phyloP scores from a whole-genome alignment of 2,888 invertebrate species.

The Bombyx huttoni region DNA sequence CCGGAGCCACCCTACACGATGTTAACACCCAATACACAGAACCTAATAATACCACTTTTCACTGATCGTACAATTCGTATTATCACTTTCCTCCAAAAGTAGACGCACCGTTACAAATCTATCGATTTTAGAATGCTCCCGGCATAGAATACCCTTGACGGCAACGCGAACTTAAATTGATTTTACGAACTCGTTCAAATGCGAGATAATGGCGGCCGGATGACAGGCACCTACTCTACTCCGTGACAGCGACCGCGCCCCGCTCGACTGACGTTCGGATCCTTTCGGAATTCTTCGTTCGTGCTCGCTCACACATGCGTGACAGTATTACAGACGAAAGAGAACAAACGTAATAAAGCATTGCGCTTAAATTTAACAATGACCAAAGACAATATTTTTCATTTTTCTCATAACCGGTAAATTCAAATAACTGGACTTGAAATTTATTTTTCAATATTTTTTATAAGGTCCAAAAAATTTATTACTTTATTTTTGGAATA shows the following conservation, averaged over 20 bases:
- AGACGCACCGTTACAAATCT: conserved; percentile 23
- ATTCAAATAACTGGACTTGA: conserved; percentile 1
- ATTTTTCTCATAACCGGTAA: conserved; percentile 13
- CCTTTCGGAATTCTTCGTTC: conserved; percentile 61
- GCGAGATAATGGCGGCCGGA: conserved; percentile 75
- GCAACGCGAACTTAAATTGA: conserved; percentile 58
- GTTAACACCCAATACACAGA: conserved; percentile 57
- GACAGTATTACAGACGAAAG: conserved; percentile 43
- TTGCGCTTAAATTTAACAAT: conserved; percentile 27
- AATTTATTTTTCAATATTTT: no score
- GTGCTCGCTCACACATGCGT: conserved; percentile 68
- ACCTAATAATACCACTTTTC: conserved; percentile 59
- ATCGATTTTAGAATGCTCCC: conserved; percentile 30
- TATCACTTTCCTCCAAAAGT: conserved; percentile 22
- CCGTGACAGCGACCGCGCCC: conserved; percentile 75
- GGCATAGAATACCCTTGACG: conserved; percentile 46
- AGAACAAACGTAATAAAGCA: conserved; percentile 27
- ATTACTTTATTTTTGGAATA: no score
- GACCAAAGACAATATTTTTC: conserved; percentile 23
- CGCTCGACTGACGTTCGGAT: conserved; percentile 71
- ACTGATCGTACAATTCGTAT: conserved; percentile 33
- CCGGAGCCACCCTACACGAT: conserved; percentile 63
- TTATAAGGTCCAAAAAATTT: no score
- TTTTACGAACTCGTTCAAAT: conserved; percentile 69
- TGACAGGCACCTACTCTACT: conserved; percentile 72